These are phyloP conservation scores for Agapostemon virescens DNA, from an alignment of 2,888 invertebrate genomes.

Conservation along the genomic window DNA sequence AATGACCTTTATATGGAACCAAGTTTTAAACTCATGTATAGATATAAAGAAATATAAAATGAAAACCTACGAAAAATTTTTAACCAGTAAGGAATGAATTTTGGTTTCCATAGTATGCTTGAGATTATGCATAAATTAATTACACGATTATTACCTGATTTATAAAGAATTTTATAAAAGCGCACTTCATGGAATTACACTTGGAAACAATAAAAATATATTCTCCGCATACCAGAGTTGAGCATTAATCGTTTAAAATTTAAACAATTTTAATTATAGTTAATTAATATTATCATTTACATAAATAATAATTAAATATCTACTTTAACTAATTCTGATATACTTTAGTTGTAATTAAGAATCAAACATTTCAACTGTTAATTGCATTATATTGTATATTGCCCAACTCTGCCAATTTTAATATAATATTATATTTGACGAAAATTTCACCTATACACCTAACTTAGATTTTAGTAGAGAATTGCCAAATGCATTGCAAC, in stretches of 20 bases:
- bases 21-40: not conserved
- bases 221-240: not conserved
- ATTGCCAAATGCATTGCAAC: slow-evolving; percentile 5
- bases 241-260: not conserved
- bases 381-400: not conserved
- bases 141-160: slow-evolving; percentile 12
- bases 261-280: not conserved
- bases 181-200: slow-evolving; percentile 2
- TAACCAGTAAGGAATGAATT: not conserved
- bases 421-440: not conserved
- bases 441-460: not conserved
- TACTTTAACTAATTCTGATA: not conserved
- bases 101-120: not conserved
- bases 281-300: not conserved
- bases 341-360: not conserved
- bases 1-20: not conserved
- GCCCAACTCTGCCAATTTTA: not conserved
- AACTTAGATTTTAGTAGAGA: slow-evolving; percentile 6
- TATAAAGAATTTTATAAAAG: slow-evolving; percentile 17
- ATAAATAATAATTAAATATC: not conserved
- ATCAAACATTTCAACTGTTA: not conserved
- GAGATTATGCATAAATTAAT: slow-evolving; percentile 9
- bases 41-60: not conserved
- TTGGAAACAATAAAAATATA: slow-evolving; percentile 10
- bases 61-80: not conserved